Base-by-base conservation (phyloP, 2,888 invertebrate genomes). In the Campoplex nolae region DNA sequence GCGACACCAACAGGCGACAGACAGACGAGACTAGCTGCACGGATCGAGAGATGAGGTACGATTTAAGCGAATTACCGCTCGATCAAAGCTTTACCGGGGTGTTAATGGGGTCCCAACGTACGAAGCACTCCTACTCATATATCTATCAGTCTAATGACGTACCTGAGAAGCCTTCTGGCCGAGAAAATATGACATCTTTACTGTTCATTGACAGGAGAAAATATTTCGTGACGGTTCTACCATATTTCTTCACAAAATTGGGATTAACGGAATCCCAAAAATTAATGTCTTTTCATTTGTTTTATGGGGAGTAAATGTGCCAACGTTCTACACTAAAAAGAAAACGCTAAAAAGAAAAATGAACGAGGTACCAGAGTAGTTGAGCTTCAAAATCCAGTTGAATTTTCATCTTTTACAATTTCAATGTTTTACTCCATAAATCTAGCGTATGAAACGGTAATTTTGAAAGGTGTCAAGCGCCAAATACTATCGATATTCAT, bases 41-140 rank as follows among this genome's bases (percentile, higher is more conserved):
- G 58, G 83, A 87, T 87, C 87, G 82, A 70, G 51, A 38, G 74
- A 67, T 48, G 76, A 82, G 88, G 89, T 88, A 84, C 88, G 91
- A 91, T 92, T 93, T 92, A 92, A 91, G 88, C 90, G 91, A 92
- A 92, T 93, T 92, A 92, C 90, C 91, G 89, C 77, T 87, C 89
- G 91, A 92, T 91, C 90, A 90, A 91, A 91, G 92, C 90, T 90
- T 90, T 92, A 88, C 91, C 76, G 83, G 73, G 35, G 65, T 75
- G 78, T 74, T 42, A 71, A 82, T 85, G 78, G 48, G 48, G 7
- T 28, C 48, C 48, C 65, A 48, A 38, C 54, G 54, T 38, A 56
- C n/a, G 28, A 18, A 4, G n/a, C n/a, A 38, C 45, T 45, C 48
- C 4, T 18, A 4, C 8, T 1, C 35, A 54, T 73, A 38, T 4